Evolutionary conservation across 2,888 invertebrate genomes (phyloP).

Genomic region (Cephus nigrinus): DNA sequence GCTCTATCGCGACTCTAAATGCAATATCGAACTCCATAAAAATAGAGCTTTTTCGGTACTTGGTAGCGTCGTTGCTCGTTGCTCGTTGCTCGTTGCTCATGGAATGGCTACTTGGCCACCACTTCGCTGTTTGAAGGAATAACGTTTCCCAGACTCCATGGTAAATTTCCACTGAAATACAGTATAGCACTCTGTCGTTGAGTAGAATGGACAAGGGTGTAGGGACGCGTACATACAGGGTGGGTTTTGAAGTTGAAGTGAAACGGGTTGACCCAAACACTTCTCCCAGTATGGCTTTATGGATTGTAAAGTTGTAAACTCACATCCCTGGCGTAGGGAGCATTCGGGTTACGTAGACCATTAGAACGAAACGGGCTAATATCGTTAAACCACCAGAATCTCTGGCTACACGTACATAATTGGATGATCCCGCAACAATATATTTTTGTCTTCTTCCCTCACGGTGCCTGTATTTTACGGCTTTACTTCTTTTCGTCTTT

Average conservation of each 20-base stretch:
- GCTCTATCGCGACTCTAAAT: conserved; percentile 56
- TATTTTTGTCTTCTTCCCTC: background rate
- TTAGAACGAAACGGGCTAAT: conserved; percentile 41
- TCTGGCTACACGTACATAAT: conserved; percentile 26
- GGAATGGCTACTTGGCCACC: background rate
- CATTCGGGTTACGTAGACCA: conserved; percentile 33
- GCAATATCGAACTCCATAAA: conserved; percentile 57
- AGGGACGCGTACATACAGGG: background rate
- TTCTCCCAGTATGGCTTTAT: conserved; percentile 42
- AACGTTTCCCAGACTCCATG: background rate
- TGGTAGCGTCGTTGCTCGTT: conserved; percentile 30
- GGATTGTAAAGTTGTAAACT: conserved; percentile 55
- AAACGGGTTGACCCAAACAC: conserved; percentile 42
- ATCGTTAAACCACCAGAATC: conserved; percentile 33
- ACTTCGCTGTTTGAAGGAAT: background rate
- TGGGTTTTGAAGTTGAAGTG: background rate
- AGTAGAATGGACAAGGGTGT: background rate
- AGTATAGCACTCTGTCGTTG: background rate
- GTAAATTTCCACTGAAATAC: background rate
- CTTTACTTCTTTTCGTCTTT: background rate
- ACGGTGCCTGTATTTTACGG: background rate
- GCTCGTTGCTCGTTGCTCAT: conserved; percentile 17
- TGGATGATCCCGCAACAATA: conserved; percentile 11
- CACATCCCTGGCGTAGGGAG: conserved; percentile 23
- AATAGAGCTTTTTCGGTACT: conserved; percentile 56